Evolutionary conservation across 2,113 vertebrate species (phyloP), one percentile per base, ranked within the genome.

Genomic region (Nannobrachium achirus): DNA sequence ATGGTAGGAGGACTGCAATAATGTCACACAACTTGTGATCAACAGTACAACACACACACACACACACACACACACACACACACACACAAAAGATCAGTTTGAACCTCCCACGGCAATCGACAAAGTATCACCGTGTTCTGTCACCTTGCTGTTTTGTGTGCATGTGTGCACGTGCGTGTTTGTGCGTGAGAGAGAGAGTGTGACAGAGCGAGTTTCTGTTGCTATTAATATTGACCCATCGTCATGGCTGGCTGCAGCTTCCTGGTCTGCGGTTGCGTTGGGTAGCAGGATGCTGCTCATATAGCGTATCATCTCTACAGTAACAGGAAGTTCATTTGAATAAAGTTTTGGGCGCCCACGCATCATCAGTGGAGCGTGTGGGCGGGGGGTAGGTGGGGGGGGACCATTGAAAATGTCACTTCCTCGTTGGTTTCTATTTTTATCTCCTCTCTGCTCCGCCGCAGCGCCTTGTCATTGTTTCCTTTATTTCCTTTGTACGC

Each of bases 371-470:
- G 75, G 88, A 86, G 86, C 80, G 77, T 76, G 88, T 86, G 78
- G 76, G 85, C 18, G 60, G 60, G 3, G 25, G 1, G 25, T 3
- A 44, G 71, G 88, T 82, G 88, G 82, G 82, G 78, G 80, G 3
- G 71, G n/a, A n/a, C n/a, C 86, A 90, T 80, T 89, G 81, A 87
- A 87, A 89, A 78, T 86, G 84, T 83, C 86, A 90, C 84, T 92
- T 92, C 92, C 90, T 89, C 78, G 78, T 92, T n/a, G n/a, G n/a
- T n/a, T n/a, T 85, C 90, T 92, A 87, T 89, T 84, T 88, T 86
- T 90, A 86, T 41, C 45, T 51, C 61, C 63, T 45, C 57, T n/a
- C n/a, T n/a, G n/a, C n/a, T n/a, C n/a, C n/a, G n/a, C n/a, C 55
- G 40, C 16, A 14, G 8, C 67, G 64, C 75, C 76, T 79, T 86